These are phyloP conservation scores for Entelurus aequoreus DNA, from an alignment of 2,113 vertebrate genomes.

Conservation along the genomic window DNA sequence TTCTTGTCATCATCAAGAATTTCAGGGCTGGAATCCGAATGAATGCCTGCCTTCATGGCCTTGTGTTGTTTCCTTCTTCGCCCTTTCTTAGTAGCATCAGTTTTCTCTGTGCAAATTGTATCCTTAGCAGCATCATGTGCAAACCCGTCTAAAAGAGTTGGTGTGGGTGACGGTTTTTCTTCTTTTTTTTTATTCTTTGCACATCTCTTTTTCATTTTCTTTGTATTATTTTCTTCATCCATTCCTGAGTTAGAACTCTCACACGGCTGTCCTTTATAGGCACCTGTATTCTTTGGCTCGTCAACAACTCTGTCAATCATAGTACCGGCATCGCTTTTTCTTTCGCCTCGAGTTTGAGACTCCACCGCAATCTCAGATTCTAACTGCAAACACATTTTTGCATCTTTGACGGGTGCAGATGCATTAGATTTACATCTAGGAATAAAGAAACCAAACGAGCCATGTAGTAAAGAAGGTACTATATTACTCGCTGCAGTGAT, in stretches of 20 bases:
- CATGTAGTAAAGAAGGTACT: conserved; percentile 59
- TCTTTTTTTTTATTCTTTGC: conserved; percentile 20
- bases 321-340: conserved; percentile 14
- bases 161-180: conserved; percentile 28
- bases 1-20: conserved; percentile 46
- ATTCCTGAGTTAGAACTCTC: conserved; percentile 46
- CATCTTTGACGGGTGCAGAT: not conserved
- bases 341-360: conserved; percentile 31
- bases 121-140: conserved; percentile 17
- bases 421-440: conserved; percentile 52
- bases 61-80: conserved; percentile 49
- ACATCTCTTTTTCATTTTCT: conserved; percentile 16
- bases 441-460: conserved; percentile 71
- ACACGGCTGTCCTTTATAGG: conserved; percentile 38
- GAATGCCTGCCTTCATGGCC: conserved; percentile 17
- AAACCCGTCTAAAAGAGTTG: conserved; percentile 25
- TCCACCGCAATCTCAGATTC: conserved; percentile 22
- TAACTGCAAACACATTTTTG: conserved; percentile 26
- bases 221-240: conserved; percentile 23
- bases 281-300: conserved; percentile 58
- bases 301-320: conserved; percentile 25
- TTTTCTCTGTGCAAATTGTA: conserved; percentile 48
- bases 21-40: conserved; percentile 31
- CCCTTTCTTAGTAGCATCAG: conserved; percentile 44
- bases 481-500: conserved; percentile 28